A percentile compares a stretch with the other conserved stretches of the same genome.
phyloP scores from a whole-genome alignment of 2,797 vertebrate species.

The Nannoperca australis region DNA sequence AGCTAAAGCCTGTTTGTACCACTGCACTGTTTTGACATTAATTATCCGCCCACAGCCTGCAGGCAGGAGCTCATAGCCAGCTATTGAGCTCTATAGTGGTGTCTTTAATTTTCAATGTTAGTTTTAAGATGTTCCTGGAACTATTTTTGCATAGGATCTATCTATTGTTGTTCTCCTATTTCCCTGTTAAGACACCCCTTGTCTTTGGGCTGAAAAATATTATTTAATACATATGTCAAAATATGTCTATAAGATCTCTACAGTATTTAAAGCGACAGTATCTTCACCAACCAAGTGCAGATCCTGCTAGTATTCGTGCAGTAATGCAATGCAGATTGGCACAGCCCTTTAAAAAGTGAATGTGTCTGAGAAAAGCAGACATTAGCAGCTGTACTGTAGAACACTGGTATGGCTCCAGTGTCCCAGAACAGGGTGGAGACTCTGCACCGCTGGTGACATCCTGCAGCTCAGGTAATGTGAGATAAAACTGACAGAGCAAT shows the following conservation, averaged over 20 bases:
- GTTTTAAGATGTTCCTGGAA: constrained; percentile 27
- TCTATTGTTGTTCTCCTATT: constrained; percentile 13
- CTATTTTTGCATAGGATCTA: constrained; percentile 12
- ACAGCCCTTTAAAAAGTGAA: constrained; percentile 1
- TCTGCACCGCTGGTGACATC: constrained; percentile 48
- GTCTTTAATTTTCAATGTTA: constrained; percentile 38
- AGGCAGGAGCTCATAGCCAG: constrained; percentile 53
- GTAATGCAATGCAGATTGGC: constrained; percentile 24
- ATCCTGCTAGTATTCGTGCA: not conserved
- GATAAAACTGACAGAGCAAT: constrained; percentile 76
- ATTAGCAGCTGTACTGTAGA: constrained; percentile 32
- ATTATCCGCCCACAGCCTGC: constrained; percentile 77
- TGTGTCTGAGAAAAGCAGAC: constrained; percentile 44
- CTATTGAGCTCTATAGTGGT: constrained; percentile 30
- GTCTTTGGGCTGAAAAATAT: not conserved
- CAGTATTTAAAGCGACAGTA: not conserved
- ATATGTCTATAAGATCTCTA: not conserved
- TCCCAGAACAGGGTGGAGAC: constrained; percentile 42
- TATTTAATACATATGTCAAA: constrained; percentile 2
- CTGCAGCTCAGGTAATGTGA: constrained; percentile 73
- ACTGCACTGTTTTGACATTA: constrained; percentile 83
- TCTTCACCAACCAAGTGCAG: not conserved
- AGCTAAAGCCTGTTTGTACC: constrained; percentile 71
- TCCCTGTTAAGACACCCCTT: not conserved
- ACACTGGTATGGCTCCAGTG: constrained; percentile 36